Percentiles rank a stretch among this genome's conserved stretches.
Conservation (phyloP, 2,888 invertebrate species). For the Galeruca laticollis region DNA sequence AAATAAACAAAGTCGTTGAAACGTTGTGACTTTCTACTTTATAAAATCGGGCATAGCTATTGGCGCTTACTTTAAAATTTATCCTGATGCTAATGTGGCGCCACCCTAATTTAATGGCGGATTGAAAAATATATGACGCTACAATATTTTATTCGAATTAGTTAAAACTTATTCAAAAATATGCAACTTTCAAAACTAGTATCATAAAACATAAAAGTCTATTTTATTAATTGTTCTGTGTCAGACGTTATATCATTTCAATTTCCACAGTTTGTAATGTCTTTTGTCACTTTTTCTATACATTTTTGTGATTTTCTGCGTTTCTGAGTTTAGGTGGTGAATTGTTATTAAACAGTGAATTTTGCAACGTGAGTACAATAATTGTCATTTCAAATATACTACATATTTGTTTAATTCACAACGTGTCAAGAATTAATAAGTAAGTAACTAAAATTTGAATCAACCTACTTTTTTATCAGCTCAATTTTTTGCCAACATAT, state of each 20-base stretch:
- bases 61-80: no score
- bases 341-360: constrained; percentile 3
- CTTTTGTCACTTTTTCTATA: constrained; percentile 1
- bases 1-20: no score
- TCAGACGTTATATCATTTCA: neutral
- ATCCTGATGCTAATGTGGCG: no score
- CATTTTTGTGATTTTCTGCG: neutral
- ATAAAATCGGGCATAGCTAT: no score
- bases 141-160: no score
- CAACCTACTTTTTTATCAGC: neutral
- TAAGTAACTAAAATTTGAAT: neutral
- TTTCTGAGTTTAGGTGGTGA: neutral
- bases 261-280: neutral
- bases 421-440: neutral
- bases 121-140: no score
- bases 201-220: neutral
- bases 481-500: constrained; percentile 6
- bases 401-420: neutral
- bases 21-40: no score
- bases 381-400: neutral
- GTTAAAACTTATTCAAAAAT: no score
- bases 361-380: neutral
- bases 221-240: neutral
- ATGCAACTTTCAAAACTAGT: no score
- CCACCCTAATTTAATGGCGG: no score